Evolutionary conservation across 1,140 invertebrate species (phyloP).

Genomic region (Nylanderia fulva): DNA sequence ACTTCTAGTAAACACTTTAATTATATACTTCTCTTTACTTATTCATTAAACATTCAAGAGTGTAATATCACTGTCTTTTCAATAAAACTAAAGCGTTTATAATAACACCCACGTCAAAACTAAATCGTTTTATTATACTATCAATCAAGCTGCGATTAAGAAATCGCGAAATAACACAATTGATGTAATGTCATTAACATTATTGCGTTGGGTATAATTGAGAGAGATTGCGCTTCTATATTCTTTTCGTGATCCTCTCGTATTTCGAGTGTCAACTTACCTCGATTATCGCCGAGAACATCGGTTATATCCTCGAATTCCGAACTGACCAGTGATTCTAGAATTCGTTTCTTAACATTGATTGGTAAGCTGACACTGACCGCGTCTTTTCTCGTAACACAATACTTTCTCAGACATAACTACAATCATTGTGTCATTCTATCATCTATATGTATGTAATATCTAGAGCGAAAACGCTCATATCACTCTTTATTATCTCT

Average conservation of each 20-base stretch:
- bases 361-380: conserved; percentile 79
- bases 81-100: conserved; percentile 10
- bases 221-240: neutral
- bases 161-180: conserved; percentile 5
- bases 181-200: conserved; percentile 16
- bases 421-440: conserved; percentile 30
- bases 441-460: neutral
- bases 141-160: conserved; percentile 1
- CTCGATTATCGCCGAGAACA: conserved; percentile 58
- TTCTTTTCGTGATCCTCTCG: conserved; percentile 2
- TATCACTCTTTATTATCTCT: conserved; percentile 14
- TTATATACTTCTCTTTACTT: neutral
- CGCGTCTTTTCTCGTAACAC: conserved; percentile 45
- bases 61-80: neutral
- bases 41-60: neutral
- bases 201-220: neutral
- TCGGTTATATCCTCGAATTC: conserved; percentile 71
- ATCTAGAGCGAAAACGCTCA: neutral
- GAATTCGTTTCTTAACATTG: conserved; percentile 65
- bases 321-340: conserved; percentile 50
- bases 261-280: conserved; percentile 60
- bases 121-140: conserved; percentile 9
- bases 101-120: neutral
- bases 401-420: conserved; percentile 40
- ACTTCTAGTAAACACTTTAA: no score